Conservation (phyloP, 2,113 vertebrate species). For the Thamnaconus septentrionalis region DNA sequence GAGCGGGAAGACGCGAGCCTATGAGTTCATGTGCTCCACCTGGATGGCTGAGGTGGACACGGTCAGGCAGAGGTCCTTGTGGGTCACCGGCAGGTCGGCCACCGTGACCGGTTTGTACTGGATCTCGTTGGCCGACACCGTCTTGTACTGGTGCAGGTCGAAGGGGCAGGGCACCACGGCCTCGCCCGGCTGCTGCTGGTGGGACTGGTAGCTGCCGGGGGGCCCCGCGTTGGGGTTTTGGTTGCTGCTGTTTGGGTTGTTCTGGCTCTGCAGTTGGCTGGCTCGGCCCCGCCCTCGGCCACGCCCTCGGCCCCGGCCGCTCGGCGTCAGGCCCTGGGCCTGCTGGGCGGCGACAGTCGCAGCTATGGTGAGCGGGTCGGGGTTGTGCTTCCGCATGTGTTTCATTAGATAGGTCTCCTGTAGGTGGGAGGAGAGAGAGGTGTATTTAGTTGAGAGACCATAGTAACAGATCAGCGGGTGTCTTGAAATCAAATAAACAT, state of each 20-base stretch:
- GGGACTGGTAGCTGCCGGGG: constrained; percentile 65
- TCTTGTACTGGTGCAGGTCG: constrained; percentile 97
- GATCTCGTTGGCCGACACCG: constrained; percentile 80
- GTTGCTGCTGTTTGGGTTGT: constrained; percentile 71
- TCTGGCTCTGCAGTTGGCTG: constrained; percentile 71
- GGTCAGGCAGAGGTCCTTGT: constrained; percentile 98
- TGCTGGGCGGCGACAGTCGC: constrained; percentile 73
- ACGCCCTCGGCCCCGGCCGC: constrained; percentile 73
- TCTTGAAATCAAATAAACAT: too few relatives aligned
- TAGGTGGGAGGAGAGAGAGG: not conserved
- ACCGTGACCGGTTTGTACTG: constrained; percentile 81
- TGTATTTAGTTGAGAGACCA: too few relatives aligned
- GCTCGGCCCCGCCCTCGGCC: constrained; percentile 66
- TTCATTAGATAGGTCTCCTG: constrained; percentile 99
- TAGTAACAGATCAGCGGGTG: too few relatives aligned
- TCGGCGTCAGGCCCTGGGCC: constrained; percentile 66
- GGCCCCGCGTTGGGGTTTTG: constrained; percentile 59
- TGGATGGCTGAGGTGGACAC: constrained; percentile 90
- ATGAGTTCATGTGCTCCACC: constrained; percentile 82
- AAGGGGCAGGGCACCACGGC: constrained; percentile 85
- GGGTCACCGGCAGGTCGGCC: constrained; percentile 79
- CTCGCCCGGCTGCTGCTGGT: constrained; percentile 72
- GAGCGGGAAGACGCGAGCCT: constrained; percentile 52
- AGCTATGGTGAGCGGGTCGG: constrained; percentile 75
- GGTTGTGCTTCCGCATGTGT: constrained; percentile 99